phyloP scores from a whole-genome alignment of 2,888 invertebrate genomes.

The Pyrrhia umbra region DNA sequence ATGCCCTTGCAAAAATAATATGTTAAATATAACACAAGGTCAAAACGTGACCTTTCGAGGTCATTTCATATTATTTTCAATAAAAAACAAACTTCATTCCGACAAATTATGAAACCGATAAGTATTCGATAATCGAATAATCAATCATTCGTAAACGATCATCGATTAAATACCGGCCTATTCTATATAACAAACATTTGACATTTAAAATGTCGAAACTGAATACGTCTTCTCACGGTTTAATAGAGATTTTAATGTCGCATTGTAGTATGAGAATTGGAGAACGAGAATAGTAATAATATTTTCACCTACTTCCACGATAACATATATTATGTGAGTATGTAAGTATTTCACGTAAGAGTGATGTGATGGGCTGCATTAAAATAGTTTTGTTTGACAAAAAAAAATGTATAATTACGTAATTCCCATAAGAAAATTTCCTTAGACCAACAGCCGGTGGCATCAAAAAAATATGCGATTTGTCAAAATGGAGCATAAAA shows the following conservation, averaged over 20 bases:
- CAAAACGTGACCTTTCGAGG: background rate
- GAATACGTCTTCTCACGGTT: slow-evolving; percentile 45
- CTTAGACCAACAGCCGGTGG: no score
- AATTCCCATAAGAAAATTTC: no score
- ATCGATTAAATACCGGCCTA: slow-evolving; percentile 1
- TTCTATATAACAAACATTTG: slow-evolving; percentile 6
- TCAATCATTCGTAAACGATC: background rate
- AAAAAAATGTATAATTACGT: no score
- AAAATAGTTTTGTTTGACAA: no score
- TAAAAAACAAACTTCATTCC: background rate
- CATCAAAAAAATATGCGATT: no score
- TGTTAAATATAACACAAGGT: background rate
- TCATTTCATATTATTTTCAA: background rate
- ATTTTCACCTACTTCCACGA: slow-evolving; percentile 42
- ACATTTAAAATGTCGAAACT: slow-evolving; percentile 34
- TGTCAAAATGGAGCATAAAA: no score
- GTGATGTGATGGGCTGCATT: background rate
- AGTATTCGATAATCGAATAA: background rate
- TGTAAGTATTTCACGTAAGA: background rate
- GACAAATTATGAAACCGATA: slow-evolving; percentile 1
- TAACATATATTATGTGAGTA: slow-evolving; percentile 30
- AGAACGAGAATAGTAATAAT: slow-evolving; percentile 34
- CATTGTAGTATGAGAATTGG: slow-evolving; percentile 42
- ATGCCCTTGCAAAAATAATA: background rate
- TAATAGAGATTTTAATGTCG: slow-evolving; percentile 33